Conservation (phyloP, 2,888 invertebrate genomes). For the Neoascia interrupta region DNA sequence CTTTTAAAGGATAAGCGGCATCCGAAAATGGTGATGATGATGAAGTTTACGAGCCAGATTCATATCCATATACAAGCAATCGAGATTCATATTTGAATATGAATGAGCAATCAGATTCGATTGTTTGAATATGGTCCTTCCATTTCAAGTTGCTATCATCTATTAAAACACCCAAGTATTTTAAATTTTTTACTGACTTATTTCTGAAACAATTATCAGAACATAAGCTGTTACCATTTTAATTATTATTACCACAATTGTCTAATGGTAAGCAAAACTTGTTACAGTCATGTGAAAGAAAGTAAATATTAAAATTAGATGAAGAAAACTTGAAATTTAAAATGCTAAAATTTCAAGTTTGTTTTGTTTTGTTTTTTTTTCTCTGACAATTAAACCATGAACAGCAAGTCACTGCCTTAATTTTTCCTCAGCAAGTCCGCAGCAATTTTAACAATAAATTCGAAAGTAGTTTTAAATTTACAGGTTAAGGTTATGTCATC, state of each 20-base stretch:
- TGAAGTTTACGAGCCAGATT: neutral
- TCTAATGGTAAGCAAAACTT: neutral
- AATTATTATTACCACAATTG: constrained; percentile 7
- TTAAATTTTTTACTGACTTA: neutral
- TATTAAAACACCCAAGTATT: neutral
- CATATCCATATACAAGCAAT: too few relatives aligned
- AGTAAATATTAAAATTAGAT: neutral
- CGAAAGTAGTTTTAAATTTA: neutral
- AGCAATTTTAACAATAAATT: constrained; percentile 3
- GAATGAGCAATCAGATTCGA: too few relatives aligned
- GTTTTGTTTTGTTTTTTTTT: neutral
- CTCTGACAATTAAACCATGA: neutral
- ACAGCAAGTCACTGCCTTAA: neutral
- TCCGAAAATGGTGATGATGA: too few relatives aligned
- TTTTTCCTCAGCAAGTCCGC: constrained; percentile 2
- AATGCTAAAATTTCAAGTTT: neutral
- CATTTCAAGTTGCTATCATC: neutral
- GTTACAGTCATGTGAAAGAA: neutral
- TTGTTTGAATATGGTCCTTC: neutral
- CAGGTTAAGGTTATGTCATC: constrained; percentile 5
- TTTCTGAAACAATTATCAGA: neutral
- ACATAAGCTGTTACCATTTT: neutral
- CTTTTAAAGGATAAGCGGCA: too few relatives aligned
- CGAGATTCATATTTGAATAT: neutral
- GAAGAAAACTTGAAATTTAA: neutral